phyloP scores from a whole-genome alignment of 2,888 invertebrate species.

The Metacarcinus magister region DNA sequence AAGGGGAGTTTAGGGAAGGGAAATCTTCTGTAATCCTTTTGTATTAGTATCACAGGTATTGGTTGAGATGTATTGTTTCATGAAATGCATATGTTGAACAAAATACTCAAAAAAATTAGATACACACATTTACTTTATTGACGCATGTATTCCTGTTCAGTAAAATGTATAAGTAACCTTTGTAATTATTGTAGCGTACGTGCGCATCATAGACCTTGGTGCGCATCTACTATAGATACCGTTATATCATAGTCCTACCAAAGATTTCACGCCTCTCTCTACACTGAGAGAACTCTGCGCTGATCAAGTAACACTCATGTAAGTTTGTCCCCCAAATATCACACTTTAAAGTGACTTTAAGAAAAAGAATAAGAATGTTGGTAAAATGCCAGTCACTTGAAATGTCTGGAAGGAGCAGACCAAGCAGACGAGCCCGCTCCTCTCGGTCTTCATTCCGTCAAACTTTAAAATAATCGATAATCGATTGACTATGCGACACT shows the following conservation, averaged over 20 bases:
- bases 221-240: not conserved
- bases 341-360: not conserved
- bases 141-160: too few relatives aligned
- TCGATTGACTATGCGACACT: not conserved
- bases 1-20: not conserved
- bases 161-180: not conserved
- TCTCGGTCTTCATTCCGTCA: not conserved
- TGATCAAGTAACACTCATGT: not conserved
- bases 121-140: not conserved
- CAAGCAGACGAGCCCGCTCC: not conserved
- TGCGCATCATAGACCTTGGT: not conserved
- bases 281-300: not conserved
- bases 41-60: not conserved
- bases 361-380: not conserved
- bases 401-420: not conserved
- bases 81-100: not conserved
- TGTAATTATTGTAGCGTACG: not conserved
- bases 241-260: not conserved
- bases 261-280: not conserved
- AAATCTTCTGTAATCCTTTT: not conserved
- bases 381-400: not conserved
- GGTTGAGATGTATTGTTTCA: not conserved
- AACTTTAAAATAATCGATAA: constrained; percentile 44
- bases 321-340: not conserved
- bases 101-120: not conserved